Conservation (phyloP, 1,140 invertebrate species). For the Aphelenchoides avenae region DNA sequence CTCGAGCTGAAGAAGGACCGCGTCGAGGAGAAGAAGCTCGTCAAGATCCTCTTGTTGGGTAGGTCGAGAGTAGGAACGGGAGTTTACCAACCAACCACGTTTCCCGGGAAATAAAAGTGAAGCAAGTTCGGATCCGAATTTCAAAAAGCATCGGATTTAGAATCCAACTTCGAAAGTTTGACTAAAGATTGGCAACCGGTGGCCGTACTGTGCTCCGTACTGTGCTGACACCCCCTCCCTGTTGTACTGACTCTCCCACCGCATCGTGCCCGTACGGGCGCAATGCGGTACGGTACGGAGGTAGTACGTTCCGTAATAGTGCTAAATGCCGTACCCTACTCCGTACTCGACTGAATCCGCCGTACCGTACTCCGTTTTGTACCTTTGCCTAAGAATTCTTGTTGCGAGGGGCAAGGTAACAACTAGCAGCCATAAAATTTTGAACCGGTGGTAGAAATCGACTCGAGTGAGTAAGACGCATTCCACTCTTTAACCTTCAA, state of each 20-base stretch:
- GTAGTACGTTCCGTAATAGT: too few species aligned
- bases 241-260: too few species aligned
- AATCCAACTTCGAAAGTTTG: slow-evolving; percentile 6
- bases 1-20: slow-evolving; percentile 26
- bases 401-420: neutral
- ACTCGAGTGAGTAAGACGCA: neutral
- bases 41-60: slow-evolving; percentile 40
- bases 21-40: slow-evolving; percentile 17
- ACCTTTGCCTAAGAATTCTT: too few species aligned
- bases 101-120: neutral
- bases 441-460: neutral
- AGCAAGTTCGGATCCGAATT: neutral
- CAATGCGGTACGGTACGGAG: too few species aligned
- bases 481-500: neutral
- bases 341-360: too few species aligned
- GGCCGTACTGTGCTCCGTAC: neutral
- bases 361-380: too few species aligned
- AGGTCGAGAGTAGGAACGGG: neutral
- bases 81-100: neutral
- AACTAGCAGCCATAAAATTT: neutral
- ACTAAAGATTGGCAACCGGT: neutral
- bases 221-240: too few species aligned
- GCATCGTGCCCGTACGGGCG: too few species aligned
- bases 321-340: too few species aligned
- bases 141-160: slow-evolving; percentile 11